Conservation (phyloP, 2,888 invertebrate genomes). For the Drosophila histrio region DNA sequence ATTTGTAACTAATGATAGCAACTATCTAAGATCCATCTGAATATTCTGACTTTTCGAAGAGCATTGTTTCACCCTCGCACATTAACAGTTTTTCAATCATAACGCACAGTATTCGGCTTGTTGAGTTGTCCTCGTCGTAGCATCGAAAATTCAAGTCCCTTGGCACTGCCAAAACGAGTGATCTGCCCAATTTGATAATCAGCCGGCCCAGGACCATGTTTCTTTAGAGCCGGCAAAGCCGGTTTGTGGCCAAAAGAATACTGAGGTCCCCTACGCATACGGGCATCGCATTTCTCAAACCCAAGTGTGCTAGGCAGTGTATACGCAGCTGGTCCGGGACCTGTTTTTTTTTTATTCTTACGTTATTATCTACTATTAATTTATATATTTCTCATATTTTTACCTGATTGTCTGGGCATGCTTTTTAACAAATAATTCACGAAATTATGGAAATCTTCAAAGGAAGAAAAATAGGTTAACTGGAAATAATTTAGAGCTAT, state of each 20-base stretch:
- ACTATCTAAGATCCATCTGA: not conserved
- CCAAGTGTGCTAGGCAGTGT: conserved; percentile 59
- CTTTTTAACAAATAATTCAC: not conserved
- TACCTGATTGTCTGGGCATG: conserved; percentile 34
- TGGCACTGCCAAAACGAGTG: conserved; percentile 52
- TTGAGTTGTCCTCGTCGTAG: conserved; percentile 33
- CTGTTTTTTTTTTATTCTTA: too few relatives aligned
- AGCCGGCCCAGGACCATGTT: conserved; percentile 57
- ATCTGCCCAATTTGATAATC: conserved; percentile 58
- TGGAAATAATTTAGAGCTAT: conserved; percentile 25
- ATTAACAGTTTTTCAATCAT: conserved; percentile 13
- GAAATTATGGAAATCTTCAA: not conserved
- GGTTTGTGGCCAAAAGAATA: conserved; percentile 51
- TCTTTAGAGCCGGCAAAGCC: conserved; percentile 9
- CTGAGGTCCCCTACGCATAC: conserved; percentile 41
- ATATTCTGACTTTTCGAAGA: not conserved
- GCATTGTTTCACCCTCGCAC: not conserved
- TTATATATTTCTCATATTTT: not conserved
- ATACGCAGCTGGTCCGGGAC: conserved; percentile 66
- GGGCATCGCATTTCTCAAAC: conserved; percentile 33
- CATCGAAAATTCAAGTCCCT: conserved; percentile 51
- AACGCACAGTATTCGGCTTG: conserved; percentile 39
- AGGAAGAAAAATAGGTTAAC: not conserved
- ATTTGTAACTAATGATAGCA: not conserved
- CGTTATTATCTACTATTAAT: not conserved